Base-by-base conservation (phyloP, 1,140 invertebrate species). In the Drosophila albomicans region DNA sequence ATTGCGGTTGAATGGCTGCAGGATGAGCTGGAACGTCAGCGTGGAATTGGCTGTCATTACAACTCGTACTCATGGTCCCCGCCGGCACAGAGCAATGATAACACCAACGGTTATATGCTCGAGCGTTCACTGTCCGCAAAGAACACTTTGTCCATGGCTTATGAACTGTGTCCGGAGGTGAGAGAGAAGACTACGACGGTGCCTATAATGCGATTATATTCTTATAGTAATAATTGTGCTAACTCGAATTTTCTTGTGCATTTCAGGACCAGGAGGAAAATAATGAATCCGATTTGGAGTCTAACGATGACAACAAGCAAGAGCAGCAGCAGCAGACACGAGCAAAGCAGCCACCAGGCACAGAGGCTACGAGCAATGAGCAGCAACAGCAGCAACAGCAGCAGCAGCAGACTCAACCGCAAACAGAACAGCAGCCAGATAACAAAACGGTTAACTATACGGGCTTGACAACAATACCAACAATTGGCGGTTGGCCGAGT, bases 91-190 rank as follows among this genome's bases (percentile, higher is more conserved):
- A 99, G 97, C 8, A 99, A 99, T 93, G 98, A 99, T 92, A 97
- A 97, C 13, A 97, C 97, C 6, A 99, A 98, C 93, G 98, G 98
- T 56, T 99, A 99, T 91, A 98, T 98, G 93, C 93, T 99, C 46
- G 98, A 99, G 92, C 94, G 98, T 62, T 99, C 98, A 62, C 97
- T 97, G 81, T 98, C 97, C 78, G 98, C 98, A 0, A 95, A 97
- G 62, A 96, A 98, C 88, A 98, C 97, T 0, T 94, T 99, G 43
- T 96, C 98, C 75, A 95, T 96, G 91, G 97, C 97, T 1, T 95
- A 95, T 62, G 96, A 97, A 91, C 93, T 98, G 1, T 96, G 96
- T 85, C 96, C 96, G 4, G 96, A 97, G 79, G 96, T 96, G 91
- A 85, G 62, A 65, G 85, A 89, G 49, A 88, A 88, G 76, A 6